phyloP scores from a whole-genome alignment of 2,113 vertebrate genomes.

The Orthonyx spaldingii region DNA sequence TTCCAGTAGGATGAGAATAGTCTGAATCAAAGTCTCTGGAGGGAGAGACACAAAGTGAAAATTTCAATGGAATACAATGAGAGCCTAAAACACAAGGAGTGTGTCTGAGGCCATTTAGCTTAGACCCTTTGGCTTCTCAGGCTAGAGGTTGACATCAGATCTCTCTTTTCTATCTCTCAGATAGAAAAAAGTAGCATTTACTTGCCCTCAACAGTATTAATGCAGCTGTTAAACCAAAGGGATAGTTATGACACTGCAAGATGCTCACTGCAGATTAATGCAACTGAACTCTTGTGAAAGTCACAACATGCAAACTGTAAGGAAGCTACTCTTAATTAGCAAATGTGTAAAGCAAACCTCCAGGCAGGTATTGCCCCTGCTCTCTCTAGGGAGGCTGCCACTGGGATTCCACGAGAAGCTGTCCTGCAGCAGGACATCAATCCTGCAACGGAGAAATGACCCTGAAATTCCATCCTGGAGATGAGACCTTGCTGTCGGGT shows the following conservation, averaged over 20 bases:
- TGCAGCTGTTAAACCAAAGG: neutral
- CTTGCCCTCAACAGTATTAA: neutral
- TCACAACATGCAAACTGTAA: neutral
- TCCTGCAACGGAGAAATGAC: neutral
- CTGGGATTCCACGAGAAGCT: neutral
- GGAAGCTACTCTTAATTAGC: neutral
- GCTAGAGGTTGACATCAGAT: neutral
- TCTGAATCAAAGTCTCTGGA: neutral
- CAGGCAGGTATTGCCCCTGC: neutral
- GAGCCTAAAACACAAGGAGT: neutral
- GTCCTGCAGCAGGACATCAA: neutral
- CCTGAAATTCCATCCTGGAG: neutral
- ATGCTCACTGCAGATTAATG: neutral
- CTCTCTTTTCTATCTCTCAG: no score
- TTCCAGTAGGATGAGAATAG: neutral
- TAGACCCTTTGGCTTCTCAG: neutral
- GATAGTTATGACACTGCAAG: neutral
- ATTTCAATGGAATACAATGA: neutral
- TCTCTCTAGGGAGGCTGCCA: neutral
- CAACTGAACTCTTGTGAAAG: neutral
- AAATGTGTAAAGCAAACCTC: neutral
- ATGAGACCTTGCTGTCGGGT: neutral
- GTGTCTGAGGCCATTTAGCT: neutral
- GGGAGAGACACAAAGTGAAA: neutral
- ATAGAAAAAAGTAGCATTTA: neutral